A percentile compares a stretch with the other conserved stretches of the same genome.
Evolutionary conservation across 92 coral and sea anemone genomes (phyloP).

Genomic region (Anthopleura xanthogrammica): DNA sequence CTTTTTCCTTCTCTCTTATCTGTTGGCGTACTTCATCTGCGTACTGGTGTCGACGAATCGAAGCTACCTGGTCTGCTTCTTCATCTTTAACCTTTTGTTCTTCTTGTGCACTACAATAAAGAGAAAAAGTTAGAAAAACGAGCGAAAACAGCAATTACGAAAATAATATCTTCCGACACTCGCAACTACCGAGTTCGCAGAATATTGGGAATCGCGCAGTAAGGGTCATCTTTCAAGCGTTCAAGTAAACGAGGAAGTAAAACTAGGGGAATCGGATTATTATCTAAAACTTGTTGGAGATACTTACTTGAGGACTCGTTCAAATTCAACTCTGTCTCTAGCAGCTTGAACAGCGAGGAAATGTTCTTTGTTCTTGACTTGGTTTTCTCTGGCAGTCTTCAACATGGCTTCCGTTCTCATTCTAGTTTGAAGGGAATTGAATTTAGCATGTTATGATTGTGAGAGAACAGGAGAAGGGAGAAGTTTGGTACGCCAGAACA

Average conservation of each 20-base stretch:
- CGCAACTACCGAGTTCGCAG: too few relatives aligned
- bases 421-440: conserved; percentile 27
- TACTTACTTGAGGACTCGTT: conserved; percentile 90
- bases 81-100: conserved; percentile 89
- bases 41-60: conserved; percentile 85
- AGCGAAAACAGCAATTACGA: neutral
- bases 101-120: conserved; percentile 76
- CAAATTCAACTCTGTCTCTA: conserved; percentile 96
- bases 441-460: too few relatives aligned
- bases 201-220: too few relatives aligned
- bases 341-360: conserved; percentile 97
- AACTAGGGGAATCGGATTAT: too few relatives aligned
- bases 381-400: conserved; percentile 82
- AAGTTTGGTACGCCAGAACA: neutral
- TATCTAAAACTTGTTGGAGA: neutral
- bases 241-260: neutral
- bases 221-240: neutral
- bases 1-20: conserved; percentile 95
- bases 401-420: conserved; percentile 87
- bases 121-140: neutral
- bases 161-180: neutral
- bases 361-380: conserved; percentile 91
- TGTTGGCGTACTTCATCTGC: conserved; percentile 92
- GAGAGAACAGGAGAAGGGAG: neutral
- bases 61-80: conserved; percentile 65